A percentile compares a stretch with the other conserved stretches of the same genome.
These are phyloP conservation scores for Rallus limicola DNA, from an alignment of 2,113 vertebrate genomes.

Conservation along the genomic window DNA sequence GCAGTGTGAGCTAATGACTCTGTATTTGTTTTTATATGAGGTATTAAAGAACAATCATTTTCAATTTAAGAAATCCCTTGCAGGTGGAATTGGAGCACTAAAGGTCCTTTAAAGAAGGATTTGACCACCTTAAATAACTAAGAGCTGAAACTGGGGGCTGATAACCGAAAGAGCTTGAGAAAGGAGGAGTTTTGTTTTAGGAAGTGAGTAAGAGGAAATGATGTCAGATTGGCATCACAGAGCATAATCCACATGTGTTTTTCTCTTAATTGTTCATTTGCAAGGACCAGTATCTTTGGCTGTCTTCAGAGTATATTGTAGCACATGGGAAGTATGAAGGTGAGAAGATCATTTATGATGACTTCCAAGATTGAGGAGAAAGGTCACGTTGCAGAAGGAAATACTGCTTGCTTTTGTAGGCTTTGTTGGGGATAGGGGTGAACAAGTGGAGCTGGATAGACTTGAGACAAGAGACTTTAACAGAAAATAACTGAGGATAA, in stretches of 20 bases:
- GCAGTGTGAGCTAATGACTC: not conserved
- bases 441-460: not conserved
- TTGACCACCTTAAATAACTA: not conserved
- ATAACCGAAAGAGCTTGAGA: not conserved
- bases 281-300: not conserved
- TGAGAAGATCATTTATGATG: not conserved
- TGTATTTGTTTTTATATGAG: not conserved
- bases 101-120: not conserved
- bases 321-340: not conserved
- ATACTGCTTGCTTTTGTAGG: not conserved
- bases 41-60: not conserved
- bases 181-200: slow-evolving; percentile 51
- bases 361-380: not conserved
- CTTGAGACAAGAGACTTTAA: not conserved
- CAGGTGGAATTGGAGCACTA: not conserved
- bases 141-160: not conserved
- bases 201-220: slow-evolving; percentile 78
- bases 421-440: not conserved
- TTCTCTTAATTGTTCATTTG: not conserved
- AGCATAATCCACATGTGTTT: not conserved
- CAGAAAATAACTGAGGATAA: not conserved
- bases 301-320: not conserved
- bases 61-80: not conserved
- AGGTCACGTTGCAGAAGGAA: not conserved
- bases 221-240: slow-evolving; percentile 48